These are phyloP conservation scores for Lepisosteus osseus DNA, from an alignment of 2,113 vertebrate genomes.

Conservation along the genomic window DNA sequence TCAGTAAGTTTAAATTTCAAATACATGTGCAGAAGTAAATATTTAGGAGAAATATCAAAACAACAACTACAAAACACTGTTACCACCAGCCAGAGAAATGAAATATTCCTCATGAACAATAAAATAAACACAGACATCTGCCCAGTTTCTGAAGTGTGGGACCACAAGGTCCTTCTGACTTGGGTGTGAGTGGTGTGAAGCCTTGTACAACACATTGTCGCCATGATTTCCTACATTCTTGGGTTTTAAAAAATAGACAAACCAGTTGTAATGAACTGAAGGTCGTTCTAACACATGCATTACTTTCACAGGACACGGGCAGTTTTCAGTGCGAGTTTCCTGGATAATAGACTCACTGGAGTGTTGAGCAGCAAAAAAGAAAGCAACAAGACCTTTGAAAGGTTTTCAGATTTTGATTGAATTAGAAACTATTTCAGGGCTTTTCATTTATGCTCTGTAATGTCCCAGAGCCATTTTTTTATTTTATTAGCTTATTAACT, in stretches of 20 bases:
- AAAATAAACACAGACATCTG: not conserved
- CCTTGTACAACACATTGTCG: slow-evolving; percentile 52
- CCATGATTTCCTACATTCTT: slow-evolving; percentile 54
- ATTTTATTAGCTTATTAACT: slow-evolving; percentile 70
- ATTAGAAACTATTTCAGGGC: slow-evolving; percentile 61
- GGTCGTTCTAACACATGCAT: slow-evolving; percentile 52
- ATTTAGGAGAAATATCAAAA: too few species aligned
- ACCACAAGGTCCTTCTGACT: slow-evolving; percentile 16
- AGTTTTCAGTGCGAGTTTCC: slow-evolving; percentile 45
- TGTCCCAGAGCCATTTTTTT: slow-evolving; percentile 43
- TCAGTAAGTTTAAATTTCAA: too few species aligned
- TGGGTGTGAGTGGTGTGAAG: slow-evolving; percentile 37
- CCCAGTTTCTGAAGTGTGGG: slow-evolving; percentile 22
- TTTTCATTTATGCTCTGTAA: slow-evolving; percentile 60
- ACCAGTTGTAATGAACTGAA: slow-evolving; percentile 52
- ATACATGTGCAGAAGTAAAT: too few species aligned
- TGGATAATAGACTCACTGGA: slow-evolving; percentile 55
- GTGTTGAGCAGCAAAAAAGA: slow-evolving; percentile 45
- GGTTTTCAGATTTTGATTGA: slow-evolving; percentile 55
- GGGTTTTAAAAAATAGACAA: slow-evolving; percentile 40
- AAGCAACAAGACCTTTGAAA: slow-evolving; percentile 36
- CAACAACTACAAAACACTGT: too few species aligned
- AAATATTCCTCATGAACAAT: too few species aligned
- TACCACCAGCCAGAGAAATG: too few species aligned
- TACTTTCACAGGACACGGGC: slow-evolving; percentile 41